Evolutionary conservation across 2,888 invertebrate species (phyloP).

Genomic region (Cacoxenus indagator): DNA sequence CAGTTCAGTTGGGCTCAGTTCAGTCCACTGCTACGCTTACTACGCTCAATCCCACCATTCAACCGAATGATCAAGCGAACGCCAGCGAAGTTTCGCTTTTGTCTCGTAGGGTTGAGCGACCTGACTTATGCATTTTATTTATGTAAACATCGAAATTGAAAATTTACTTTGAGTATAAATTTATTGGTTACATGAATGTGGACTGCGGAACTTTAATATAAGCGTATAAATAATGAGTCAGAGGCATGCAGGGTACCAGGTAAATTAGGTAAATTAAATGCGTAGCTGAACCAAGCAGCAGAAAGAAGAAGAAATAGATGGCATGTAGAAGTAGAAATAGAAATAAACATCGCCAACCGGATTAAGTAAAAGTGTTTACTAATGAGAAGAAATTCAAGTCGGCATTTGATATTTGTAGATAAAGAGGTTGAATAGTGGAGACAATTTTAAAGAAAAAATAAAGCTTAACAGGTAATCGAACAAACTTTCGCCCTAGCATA

Average conservation of each 20-base stretch:
- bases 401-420: neutral
- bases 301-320: neutral
- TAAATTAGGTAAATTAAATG: too few relatives aligned
- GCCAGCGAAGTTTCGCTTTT: slow-evolving; percentile 8
- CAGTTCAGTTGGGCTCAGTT: slow-evolving; percentile 29
- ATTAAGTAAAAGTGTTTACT: neutral
- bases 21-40: slow-evolving; percentile 30
- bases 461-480: neutral
- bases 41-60: too few relatives aligned
- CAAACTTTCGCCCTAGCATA: neutral
- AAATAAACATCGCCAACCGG: neutral
- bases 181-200: slow-evolving; percentile 19
- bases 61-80: too few relatives aligned
- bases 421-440: too few relatives aligned
- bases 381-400: neutral
- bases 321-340: neutral
- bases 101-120: neutral
- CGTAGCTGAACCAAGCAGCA: too few relatives aligned
- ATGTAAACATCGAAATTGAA: slow-evolving; percentile 22
- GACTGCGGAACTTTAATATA: slow-evolving; percentile 15
- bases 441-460: neutral
- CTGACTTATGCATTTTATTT: neutral
- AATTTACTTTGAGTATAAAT: slow-evolving; percentile 24
- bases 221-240: neutral
- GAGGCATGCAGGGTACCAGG: neutral